Evolutionary conservation across 2,888 invertebrate species (phyloP), one percentile per base, ranked within the genome.

Genomic region (Athrips mouffetella): DNA sequence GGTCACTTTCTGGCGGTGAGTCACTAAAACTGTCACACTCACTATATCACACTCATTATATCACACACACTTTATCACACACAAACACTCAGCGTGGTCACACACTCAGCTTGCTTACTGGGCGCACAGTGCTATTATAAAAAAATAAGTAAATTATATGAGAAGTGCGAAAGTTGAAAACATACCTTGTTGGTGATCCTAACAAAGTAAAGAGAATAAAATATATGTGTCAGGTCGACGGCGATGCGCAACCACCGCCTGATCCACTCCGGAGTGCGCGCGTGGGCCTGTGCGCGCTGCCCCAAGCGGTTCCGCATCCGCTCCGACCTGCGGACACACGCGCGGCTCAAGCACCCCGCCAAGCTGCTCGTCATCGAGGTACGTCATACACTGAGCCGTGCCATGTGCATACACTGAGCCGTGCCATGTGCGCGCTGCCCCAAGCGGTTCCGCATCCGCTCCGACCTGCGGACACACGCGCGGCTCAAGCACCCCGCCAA

Each of bases 261-360:
- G 1, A 75, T 75, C 29, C 81, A 83, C 60, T 63, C 70, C 0
- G 76, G 76, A 0, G 68, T 72, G 1, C 70, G 80, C 0, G 69
- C 79, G 20, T 86, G 80, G 79, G 63, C 70, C 0, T 89, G 89
- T 59, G 58, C 62, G 1, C 72, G 77, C 16, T 86, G 86, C 47
- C 74, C 77, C 6, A 76, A 74, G 31, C 67, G 83, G 1, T 84
- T 80, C 67, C 72, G 80, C 3, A 67, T 75, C 37, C 71, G 80
- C 0, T 71, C 80, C 10, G 83, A 84, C 37, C 64, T 86, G 41
- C 67, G 73, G 25, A 71, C 79, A 4, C 86, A 86, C 44, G 42
- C 71, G 13, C 53, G 77, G 2, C 61, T 75, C 16, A 77, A 77
- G 29, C 86, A 84, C 20, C 81, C 83, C 1, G 63, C 73, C 1